These are phyloP conservation scores for Anadara kagoshimensis DNA, from an alignment of 1,140 invertebrate genomes.

Conservation along the genomic window DNA sequence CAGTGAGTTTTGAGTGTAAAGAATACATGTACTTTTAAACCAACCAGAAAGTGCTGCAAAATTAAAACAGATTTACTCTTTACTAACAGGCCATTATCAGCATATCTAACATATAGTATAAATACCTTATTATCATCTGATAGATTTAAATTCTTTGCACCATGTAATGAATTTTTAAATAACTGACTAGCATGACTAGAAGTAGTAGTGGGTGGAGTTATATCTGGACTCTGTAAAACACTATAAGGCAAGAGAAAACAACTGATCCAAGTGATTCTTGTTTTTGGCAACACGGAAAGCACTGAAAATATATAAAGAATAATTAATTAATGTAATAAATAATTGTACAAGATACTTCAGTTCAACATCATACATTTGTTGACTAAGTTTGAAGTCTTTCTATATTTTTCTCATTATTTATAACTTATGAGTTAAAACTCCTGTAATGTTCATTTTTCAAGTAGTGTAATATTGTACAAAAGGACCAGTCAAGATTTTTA, in stretches of 20 bases:
- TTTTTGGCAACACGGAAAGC: slow-evolving; percentile 46
- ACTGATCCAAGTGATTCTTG: slow-evolving; percentile 48
- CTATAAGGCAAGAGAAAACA: slow-evolving; percentile 45
- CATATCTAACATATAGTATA: too few relatives aligned
- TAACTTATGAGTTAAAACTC: too few relatives aligned
- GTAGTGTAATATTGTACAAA: too few relatives aligned
- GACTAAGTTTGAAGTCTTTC: background rate
- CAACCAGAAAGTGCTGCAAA: too few relatives aligned
- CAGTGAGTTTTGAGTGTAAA: too few relatives aligned
- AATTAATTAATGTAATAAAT: background rate
- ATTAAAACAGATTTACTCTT: too few relatives aligned
- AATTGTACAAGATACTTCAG: background rate
- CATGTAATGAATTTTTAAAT: slow-evolving; percentile 25
- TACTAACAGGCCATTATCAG: too few relatives aligned
- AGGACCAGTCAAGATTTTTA: too few relatives aligned
- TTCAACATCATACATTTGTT: background rate
- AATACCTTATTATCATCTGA: slow-evolving; percentile 47
- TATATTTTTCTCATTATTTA: too few relatives aligned
- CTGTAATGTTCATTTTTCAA: too few relatives aligned
- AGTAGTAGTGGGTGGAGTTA: slow-evolving; percentile 6
- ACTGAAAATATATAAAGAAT: slow-evolving; percentile 28
- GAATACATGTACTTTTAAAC: too few relatives aligned
- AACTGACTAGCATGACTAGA: slow-evolving; percentile 27
- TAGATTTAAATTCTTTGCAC: slow-evolving; percentile 23
- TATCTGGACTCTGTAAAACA: slow-evolving; percentile 27